Evolutionary conservation across 2,113 vertebrate genomes (phyloP).

Genomic region (Psittacula cyanocephala): DNA sequence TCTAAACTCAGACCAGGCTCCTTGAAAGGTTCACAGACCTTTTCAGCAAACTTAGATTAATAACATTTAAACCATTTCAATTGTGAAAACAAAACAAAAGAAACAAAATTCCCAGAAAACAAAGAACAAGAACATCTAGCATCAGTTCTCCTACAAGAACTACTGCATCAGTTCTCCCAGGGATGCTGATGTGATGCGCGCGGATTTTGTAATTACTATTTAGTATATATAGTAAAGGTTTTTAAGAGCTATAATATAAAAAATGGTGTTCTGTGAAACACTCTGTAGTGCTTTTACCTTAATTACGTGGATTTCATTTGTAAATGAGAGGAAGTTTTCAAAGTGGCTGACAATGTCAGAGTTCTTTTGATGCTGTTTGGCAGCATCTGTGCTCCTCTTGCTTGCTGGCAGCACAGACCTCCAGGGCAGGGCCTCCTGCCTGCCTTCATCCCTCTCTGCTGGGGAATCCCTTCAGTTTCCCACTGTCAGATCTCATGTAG

Average conservation of each 20-base stretch:
- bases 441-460: background rate
- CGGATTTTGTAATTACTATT: background rate
- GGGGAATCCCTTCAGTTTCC: background rate
- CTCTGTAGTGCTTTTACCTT: constrained; percentile 45
- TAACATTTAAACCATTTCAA: constrained; percentile 55
- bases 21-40: constrained; percentile 42
- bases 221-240: constrained; percentile 28
- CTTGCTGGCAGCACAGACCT: background rate
- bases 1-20: constrained; percentile 51
- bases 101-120: background rate
- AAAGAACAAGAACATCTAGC: constrained; percentile 63
- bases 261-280: background rate
- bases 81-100: constrained; percentile 49
- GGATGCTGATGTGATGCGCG: background rate
- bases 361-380: background rate
- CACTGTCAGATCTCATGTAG: background rate
- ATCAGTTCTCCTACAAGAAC: background rate
- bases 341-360: background rate
- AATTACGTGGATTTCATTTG: constrained; percentile 46
- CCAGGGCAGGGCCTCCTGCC: background rate
- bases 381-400: background rate
- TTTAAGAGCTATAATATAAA: constrained; percentile 57
- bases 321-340: constrained; percentile 51
- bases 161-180: background rate
- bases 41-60: constrained; percentile 27